Evolutionary conservation across 2,113 vertebrate species (phyloP), one percentile per base, ranked within the genome.

Genomic region (Lepisosteus osseus): DNA sequence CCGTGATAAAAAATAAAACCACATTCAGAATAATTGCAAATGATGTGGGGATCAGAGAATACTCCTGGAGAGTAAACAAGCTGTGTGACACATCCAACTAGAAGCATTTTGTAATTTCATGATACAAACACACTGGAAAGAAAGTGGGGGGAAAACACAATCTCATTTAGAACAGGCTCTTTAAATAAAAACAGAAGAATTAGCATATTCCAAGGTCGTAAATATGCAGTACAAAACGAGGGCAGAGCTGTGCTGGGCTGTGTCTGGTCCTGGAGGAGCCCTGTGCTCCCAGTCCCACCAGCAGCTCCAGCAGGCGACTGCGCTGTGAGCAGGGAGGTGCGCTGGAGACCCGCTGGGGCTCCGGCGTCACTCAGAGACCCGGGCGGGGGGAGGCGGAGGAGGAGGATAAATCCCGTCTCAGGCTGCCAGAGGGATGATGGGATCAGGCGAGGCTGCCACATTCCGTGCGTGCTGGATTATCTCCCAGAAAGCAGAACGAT

Each of bases 181-280:
- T 13, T 51, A 65, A 41, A 56, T 41, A 56, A 71, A 44, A 61
- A 69, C 59, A 55, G 44, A 1, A 29, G 29, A 29, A 44, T 51
- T 65, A 40, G 45, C 61, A 65, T 55, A 72, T 72, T 54, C 43
- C 51, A 72, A 72, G 62, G 62, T 72, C 45, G 56, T 45, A 63
- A 47, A 72, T 72, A 65, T 72, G 70, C 45, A 56, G 62, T 65
- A 65, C 61, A 54, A 56, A 55, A 15, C 41, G 47, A 43, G 62
- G 62, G 29, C 61, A 54, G 70, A 65, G 51, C 61, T 40, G 61
- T 9, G 62, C 17, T 66, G 54, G 41, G 63, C 64, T 15, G 14
- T 57, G 57, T 70, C 47, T 9, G 5, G 47, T 2, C 62, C 17
- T 65, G 17, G 4, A 29, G 62, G 62, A 41, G 62, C 8, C 12